A percentile compares a stretch with the other conserved stretches of the same genome.
Conservation (phyloP, 2,888 invertebrate species). For the Limnephilus rhombicus region DNA sequence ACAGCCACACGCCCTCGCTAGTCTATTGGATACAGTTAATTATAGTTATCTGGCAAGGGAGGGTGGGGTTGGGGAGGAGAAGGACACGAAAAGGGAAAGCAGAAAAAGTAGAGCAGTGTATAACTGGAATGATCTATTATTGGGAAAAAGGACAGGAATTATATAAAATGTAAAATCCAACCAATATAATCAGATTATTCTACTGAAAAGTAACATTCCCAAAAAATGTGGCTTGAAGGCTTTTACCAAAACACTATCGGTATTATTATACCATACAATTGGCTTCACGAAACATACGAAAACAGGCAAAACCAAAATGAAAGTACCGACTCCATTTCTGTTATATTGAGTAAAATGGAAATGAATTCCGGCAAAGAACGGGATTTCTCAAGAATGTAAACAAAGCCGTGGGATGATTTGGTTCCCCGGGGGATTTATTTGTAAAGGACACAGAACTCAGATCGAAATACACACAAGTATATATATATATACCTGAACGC, state of each 20-base stretch:
- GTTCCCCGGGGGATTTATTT: not conserved
- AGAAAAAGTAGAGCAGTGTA: not conserved
- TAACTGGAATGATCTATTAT: not conserved
- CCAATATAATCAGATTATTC: too few species aligned
- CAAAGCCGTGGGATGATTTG: not conserved
- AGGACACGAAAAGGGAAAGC: not conserved
- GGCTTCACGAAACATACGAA: not conserved
- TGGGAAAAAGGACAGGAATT: not conserved
- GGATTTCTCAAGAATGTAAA: not conserved
- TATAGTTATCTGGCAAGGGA: constrained; percentile 13
- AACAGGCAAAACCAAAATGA: not conserved
- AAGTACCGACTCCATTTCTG: not conserved
- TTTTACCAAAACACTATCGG: too few species aligned
- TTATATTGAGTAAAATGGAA: not conserved
- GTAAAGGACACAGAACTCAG: not conserved
- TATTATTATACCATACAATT: not conserved
- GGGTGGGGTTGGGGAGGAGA: not conserved
- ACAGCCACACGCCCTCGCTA: not conserved
- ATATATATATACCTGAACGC: too few species aligned
- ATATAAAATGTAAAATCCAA: not conserved
- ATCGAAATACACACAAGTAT: not conserved
- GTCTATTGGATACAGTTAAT: constrained; percentile 33
- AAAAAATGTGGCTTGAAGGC: too few species aligned
- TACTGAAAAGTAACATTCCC: too few species aligned
- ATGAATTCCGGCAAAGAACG: not conserved